Percentiles rank a stretch among this genome's conserved stretches.
Evolutionary conservation across 1,140 invertebrate species (phyloP).

Genomic region (Tenebrio molitor): DNA sequence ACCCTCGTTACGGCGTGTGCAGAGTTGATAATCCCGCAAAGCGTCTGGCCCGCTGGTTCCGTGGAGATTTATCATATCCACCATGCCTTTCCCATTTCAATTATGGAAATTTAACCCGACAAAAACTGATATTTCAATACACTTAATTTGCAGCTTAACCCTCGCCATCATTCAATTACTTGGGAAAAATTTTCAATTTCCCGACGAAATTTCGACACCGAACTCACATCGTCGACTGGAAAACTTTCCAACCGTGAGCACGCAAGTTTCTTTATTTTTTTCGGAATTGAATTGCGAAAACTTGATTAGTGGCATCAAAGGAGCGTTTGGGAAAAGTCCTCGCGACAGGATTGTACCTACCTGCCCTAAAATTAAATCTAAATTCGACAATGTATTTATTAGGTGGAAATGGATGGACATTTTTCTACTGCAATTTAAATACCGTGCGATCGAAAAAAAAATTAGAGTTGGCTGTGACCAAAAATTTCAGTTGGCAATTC

Average conservation of each 20-base stretch:
- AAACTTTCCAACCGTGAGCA: background rate
- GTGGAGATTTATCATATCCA: constrained; percentile 45
- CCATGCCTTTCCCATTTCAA: constrained; percentile 45
- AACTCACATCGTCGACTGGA: constrained; percentile 6
- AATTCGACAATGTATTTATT: too few species aligned
- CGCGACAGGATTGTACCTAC: too few species aligned
- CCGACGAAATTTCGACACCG: background rate
- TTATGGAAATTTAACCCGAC: constrained; percentile 42
- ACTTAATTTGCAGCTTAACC: constrained; percentile 40
- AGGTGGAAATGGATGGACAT: too few species aligned
- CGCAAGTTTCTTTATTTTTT: background rate
- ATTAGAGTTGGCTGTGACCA: too few species aligned
- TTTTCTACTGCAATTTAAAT: too few species aligned
- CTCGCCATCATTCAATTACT: constrained; percentile 37
- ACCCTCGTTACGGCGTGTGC: constrained; percentile 43
- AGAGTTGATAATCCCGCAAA: constrained; percentile 43
- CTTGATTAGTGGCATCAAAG: constrained; percentile 39
- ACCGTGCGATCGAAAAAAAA: too few species aligned
- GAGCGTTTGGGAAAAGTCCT: constrained; percentile 5
- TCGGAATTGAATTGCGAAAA: constrained; percentile 1
- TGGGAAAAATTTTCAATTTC: constrained; percentile 22
- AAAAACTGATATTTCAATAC: constrained; percentile 37
- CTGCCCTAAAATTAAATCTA: too few species aligned
- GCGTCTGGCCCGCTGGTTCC: constrained; percentile 30
- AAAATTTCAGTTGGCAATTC: too few species aligned